phyloP scores from a whole-genome alignment of 2,888 invertebrate genomes.

The Eutolmus rufibarbis region DNA sequence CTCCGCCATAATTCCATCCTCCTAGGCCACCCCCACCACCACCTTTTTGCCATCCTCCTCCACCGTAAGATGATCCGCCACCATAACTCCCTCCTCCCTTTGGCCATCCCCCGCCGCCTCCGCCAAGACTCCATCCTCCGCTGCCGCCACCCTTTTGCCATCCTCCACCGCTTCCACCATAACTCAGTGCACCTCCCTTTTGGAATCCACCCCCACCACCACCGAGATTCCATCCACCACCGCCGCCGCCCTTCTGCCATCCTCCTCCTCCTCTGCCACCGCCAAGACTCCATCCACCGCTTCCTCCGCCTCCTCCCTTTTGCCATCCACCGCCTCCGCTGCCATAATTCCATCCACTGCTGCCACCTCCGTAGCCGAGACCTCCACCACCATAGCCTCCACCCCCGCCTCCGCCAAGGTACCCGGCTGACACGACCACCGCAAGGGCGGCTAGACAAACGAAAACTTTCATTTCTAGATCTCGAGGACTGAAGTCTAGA shows the following conservation, averaged over 20 bases:
- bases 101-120: slow-evolving; percentile 52
- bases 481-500: slow-evolving; percentile 10
- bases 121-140: slow-evolving; percentile 52
- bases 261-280: slow-evolving; percentile 44
- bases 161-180: slow-evolving; percentile 45
- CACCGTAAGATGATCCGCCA: slow-evolving; percentile 68
- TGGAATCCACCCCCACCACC: slow-evolving; percentile 48
- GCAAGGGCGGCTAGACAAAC: slow-evolving; percentile 15
- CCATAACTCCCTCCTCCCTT: slow-evolving; percentile 49
- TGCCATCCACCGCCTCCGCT: not conserved
- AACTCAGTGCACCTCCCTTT: not conserved
- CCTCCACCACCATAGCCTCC: not conserved
- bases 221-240: slow-evolving; percentile 42
- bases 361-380: not conserved
- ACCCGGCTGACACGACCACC: slow-evolving; percentile 8
- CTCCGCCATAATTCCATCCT: slow-evolving; percentile 43
- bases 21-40: slow-evolving; percentile 49
- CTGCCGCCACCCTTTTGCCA: slow-evolving; percentile 55
- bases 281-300: slow-evolving; percentile 27
- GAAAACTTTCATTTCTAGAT: slow-evolving; percentile 29
- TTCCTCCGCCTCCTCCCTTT: slow-evolving; percentile 30
- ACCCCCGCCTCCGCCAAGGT: not conserved
- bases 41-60: slow-evolving; percentile 45
- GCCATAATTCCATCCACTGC: not conserved
- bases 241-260: slow-evolving; percentile 56